These are phyloP conservation scores for Thymallus thymallus DNA, from an alignment of 2,113 vertebrate species.

Conservation along the genomic window DNA sequence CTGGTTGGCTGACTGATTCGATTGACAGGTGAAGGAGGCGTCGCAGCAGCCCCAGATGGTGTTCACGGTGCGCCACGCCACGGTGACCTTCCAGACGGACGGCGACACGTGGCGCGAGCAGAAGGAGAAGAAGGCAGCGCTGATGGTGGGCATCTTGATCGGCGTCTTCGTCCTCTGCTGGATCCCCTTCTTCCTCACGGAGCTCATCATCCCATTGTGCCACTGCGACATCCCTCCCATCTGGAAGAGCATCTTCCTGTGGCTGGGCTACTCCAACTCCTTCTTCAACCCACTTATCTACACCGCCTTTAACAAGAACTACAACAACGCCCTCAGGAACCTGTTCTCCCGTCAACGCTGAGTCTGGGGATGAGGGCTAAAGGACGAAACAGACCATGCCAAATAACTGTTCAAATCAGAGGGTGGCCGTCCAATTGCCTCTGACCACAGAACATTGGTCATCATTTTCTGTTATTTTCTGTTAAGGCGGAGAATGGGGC, in stretches of 20 bases:
- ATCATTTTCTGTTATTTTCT: neutral
- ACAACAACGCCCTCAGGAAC: constrained; percentile 92
- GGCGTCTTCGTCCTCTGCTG: constrained; percentile 96
- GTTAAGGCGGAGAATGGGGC: neutral
- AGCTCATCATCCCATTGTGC: constrained; percentile 89
- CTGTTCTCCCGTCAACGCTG: constrained; percentile 87
- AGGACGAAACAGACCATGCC: no score
- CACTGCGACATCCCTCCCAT: constrained; percentile 85
- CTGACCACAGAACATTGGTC: no score
- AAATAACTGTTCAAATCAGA: no score
- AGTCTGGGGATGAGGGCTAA: constrained; percentile 21
- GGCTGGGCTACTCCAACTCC: constrained; percentile 97
- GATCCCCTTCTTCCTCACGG: constrained; percentile 95
- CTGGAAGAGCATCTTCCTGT: constrained; percentile 97
- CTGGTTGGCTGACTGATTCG: constrained; percentile 12
- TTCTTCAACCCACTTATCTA: constrained; percentile 98
- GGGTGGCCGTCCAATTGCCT: no score
- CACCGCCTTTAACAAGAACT: constrained; percentile 96
- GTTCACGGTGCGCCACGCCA: constrained; percentile 84
- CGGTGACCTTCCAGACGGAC: constrained; percentile 88
- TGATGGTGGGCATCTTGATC: constrained; percentile 95
- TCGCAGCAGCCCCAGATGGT: constrained; percentile 83
- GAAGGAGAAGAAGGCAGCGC: constrained; percentile 90
- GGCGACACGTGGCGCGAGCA: constrained; percentile 91
- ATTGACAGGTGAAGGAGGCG: constrained; percentile 80